Evolutionary conservation across 2,113 vertebrate species (phyloP).

Genomic region (Hemiprocne comata): DNA sequence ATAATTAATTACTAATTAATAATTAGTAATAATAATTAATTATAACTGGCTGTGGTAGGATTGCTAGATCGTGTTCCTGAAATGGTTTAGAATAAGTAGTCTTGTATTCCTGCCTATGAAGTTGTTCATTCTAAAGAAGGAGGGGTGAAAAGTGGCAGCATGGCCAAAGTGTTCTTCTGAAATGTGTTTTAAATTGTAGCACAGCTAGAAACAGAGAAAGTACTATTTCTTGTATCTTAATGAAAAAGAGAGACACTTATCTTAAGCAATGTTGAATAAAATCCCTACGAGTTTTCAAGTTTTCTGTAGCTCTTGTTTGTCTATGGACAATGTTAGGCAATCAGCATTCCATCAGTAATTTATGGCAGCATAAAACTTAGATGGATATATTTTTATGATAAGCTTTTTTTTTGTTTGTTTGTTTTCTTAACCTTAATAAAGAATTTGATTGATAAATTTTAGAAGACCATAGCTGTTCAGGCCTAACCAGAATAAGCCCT

Average conservation of each 20-base stretch:
- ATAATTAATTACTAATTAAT: too few relatives aligned
- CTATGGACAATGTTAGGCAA: not conserved
- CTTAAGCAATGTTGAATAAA: not conserved
- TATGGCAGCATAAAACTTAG: not conserved
- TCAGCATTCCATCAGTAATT: not conserved
- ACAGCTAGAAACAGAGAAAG: not conserved
- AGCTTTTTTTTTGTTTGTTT: not conserved
- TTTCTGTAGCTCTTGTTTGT: not conserved
- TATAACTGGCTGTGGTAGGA: not conserved
- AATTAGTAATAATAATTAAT: too few relatives aligned
- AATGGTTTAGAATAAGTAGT: not conserved
- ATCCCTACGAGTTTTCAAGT: rapidly evolving
- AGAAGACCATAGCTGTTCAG: not conserved
- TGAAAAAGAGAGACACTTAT: not conserved
- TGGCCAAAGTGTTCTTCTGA: not conserved
- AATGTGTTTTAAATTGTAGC: not conserved
- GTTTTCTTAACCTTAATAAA: not conserved
- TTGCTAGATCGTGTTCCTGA: not conserved
- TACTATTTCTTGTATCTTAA: not conserved
- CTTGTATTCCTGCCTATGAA: not conserved
- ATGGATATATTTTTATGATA: not conserved
- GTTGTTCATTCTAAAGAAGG: not conserved
- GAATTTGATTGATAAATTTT: not conserved
- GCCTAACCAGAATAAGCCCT: not conserved
- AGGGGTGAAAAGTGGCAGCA: not conserved